phyloP scores from a whole-genome alignment of 2,888 invertebrate species.

The Eudemis profundana region DNA sequence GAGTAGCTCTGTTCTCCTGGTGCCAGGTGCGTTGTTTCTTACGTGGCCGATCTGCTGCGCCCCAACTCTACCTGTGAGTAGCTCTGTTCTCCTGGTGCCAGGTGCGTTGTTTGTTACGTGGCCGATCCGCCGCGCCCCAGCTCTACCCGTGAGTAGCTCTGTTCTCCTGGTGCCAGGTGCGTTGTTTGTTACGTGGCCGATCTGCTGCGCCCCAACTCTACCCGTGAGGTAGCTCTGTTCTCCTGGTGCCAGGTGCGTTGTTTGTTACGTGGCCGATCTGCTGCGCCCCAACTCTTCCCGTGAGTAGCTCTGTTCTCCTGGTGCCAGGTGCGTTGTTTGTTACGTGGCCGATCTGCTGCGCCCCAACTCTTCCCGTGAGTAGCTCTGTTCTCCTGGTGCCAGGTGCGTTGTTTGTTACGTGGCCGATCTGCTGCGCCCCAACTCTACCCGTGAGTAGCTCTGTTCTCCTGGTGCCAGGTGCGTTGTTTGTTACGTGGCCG shows the following conservation, averaged over 20 bases:
- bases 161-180: background rate
- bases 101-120: background rate
- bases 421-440: too few species aligned
- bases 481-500: too few species aligned
- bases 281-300: conserved; percentile 37
- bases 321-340: background rate
- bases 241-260: too few species aligned
- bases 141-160: conserved; percentile 35
- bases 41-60: background rate
- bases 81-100: too few species aligned
- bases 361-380: conserved; percentile 41
- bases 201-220: background rate
- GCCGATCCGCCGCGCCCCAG: conserved; percentile 15
- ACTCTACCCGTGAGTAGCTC: conserved; percentile 15
- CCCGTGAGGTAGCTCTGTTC: too few species aligned
- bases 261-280: background rate
- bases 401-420: too few species aligned
- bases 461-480: background rate
- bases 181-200: background rate
- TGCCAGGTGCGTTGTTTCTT: background rate
- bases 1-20: conserved; percentile 9
- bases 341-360: background rate
- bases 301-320: conserved; percentile 22
- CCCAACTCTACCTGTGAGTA: too few species aligned
- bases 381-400: background rate